Evolutionary conservation across 2,113 vertebrate genomes (phyloP), one percentile per base, ranked within the genome.

Genomic region (Etia nguti): DNA sequence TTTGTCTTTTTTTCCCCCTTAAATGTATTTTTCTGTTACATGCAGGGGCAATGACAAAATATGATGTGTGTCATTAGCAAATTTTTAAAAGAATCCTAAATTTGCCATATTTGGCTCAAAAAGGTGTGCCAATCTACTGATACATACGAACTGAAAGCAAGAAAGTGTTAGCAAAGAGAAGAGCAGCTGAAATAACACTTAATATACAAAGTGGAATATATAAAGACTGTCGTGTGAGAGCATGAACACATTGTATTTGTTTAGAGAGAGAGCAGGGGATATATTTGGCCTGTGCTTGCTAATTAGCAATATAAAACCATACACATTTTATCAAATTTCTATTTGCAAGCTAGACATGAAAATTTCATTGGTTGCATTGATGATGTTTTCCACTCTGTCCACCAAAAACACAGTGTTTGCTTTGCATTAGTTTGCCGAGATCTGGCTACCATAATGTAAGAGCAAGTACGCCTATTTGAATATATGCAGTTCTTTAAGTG

Each of bases 1-100:
- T 73, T 73, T 24, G 62, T 41, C 20, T 38, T 68, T 68, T 34
- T 29, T 22, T n/a, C 0, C 0, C 9, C 6, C 60, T 13, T 22
- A 68, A 8, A n/a, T 38, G 7, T 10, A 24, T 46, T 46, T 73
- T 46, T 73, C 38, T 46, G 22, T 46, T 73, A 46, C 22, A 46
- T 43, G 15, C 38, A 26, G 38, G 8, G 38, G 38, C 38, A 26
- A 22, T 73, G 22, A 46, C 38, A 43, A 10, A 65, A 11, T 38
- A 38, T 65, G 18, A 18, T 34, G 10, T 65, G 18, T 65, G 60
- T 65, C 18, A 68, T 24, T 3, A 41, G 31, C 20, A 36, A 11
- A 12, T 38, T 20, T 60, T 60, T 60, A 4, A 50, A 18, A 20
- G 8, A 20, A 8, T 18, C 16, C 7, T 20, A 50, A 68, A 68